These are phyloP conservation scores for Cervus canadensis DNA, from an alignment of 2,113 vertebrate genomes.

Conservation along the genomic window DNA sequence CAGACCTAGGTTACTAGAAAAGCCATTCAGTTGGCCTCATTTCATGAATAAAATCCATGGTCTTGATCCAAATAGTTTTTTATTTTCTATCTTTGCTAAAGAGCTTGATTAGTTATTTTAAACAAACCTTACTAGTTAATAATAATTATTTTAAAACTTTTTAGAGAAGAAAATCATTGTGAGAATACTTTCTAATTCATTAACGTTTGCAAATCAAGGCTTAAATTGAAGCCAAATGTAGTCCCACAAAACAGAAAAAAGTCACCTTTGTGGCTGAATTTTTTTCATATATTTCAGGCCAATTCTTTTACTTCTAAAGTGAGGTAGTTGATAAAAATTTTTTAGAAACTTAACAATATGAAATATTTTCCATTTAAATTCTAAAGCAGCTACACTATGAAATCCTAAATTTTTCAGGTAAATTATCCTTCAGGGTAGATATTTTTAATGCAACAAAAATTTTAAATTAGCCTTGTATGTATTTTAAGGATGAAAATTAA, in stretches of 20 bases:
- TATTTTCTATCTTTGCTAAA: conserved; percentile 4
- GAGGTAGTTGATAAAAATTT: conserved; percentile 6
- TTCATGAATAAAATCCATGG: conserved; percentile 19
- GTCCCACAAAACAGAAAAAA: not conserved
- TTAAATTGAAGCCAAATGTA: not conserved
- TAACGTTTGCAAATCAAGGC: not conserved
- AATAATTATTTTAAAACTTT: conserved; percentile 8
- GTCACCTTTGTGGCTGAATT: not conserved
- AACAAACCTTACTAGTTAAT: conserved; percentile 18
- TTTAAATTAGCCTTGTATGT: not conserved
- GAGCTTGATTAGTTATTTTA: conserved; percentile 38
- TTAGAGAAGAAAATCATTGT: conserved; percentile 1
- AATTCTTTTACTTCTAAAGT: not conserved
- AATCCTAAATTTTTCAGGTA: conserved; percentile 3
- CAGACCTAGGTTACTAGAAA: not conserved
- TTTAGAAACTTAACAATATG: conserved; percentile 7
- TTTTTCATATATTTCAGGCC: conserved; percentile 22
- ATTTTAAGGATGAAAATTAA: not conserved
- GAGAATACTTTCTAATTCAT: not conserved
- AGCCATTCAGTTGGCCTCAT: not conserved
- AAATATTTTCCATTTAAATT: conserved; percentile 3
- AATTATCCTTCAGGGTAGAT: not conserved
- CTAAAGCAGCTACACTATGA: not conserved
- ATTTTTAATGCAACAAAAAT: conserved; percentile 22
- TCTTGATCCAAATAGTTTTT: not conserved